phyloP scores from a whole-genome alignment of 1,140 invertebrate genomes.

The Triops cancriformis region DNA sequence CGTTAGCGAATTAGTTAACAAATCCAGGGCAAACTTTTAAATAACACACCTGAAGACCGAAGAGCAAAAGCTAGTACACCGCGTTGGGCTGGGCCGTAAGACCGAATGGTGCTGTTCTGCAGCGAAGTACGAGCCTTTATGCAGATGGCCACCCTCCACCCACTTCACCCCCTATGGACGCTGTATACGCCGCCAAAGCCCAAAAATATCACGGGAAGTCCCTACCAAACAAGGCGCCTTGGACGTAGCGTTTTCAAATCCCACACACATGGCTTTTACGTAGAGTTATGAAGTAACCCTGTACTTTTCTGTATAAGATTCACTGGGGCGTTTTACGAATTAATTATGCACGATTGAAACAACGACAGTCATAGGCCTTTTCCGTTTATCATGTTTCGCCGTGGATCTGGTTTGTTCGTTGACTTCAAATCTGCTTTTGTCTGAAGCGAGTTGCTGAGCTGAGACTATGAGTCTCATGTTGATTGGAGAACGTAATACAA shows the following conservation, averaged over 20 bases:
- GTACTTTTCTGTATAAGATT: not conserved
- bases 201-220: conserved; percentile 9
- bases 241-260: not conserved
- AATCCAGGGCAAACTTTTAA: not conserved
- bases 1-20: not conserved
- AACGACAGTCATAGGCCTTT: too few relatives aligned
- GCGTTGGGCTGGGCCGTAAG: conserved; percentile 1
- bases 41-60: conserved; percentile 7
- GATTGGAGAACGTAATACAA: too few relatives aligned
- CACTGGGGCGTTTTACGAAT: too few relatives aligned
- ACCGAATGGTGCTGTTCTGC: conserved; percentile 8
- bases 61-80: conserved; percentile 13
- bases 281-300: not conserved
- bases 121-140: conserved; percentile 13
- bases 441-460: too few relatives aligned
- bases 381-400: too few relatives aligned
- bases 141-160: conserved; percentile 8
- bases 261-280: not conserved
- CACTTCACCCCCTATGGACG: conserved; percentile 3
- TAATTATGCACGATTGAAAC: too few relatives aligned
- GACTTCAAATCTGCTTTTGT: too few relatives aligned
- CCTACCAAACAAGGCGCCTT: conserved; percentile 9
- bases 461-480: too few relatives aligned
- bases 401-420: too few relatives aligned
- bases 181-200: conserved; percentile 1